Percentiles rank a stretch among this genome's conserved stretches.
Evolutionary conservation across 2,888 invertebrate genomes (phyloP).

Genomic region (Altica lythri): DNA sequence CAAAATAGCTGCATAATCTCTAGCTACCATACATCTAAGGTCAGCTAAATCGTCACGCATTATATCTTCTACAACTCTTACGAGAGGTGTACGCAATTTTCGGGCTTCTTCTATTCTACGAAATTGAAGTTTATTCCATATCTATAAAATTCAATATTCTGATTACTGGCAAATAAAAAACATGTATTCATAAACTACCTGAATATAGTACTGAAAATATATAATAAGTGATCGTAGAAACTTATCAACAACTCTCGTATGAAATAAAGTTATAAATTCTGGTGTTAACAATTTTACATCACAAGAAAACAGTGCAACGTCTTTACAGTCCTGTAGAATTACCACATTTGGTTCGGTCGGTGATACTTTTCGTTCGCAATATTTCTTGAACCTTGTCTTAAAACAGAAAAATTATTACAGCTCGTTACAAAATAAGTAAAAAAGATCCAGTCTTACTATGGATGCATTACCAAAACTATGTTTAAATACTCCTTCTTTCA

Average conservation of each 20-base stretch:
- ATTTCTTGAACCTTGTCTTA: slow-evolving; percentile 64
- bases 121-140: slow-evolving; percentile 62
- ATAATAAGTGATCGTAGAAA: slow-evolving; percentile 67
- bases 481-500: no score
- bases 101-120: slow-evolving; percentile 60
- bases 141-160: slow-evolving; percentile 45
- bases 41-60: slow-evolving; percentile 63
- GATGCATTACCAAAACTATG: slow-evolving; percentile 28
- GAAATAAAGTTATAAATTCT: slow-evolving; percentile 66
- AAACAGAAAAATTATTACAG: slow-evolving; percentile 3
- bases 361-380: slow-evolving; percentile 63
- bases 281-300: slow-evolving; percentile 61
- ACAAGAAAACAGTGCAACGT: slow-evolving; percentile 64
- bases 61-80: slow-evolving; percentile 58
- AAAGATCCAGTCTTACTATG: slow-evolving; percentile 20
- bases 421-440: neutral
- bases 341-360: slow-evolving; percentile 62
- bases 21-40: slow-evolving; percentile 64
- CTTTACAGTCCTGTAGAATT: slow-evolving; percentile 66
- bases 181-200: slow-evolving; percentile 60
- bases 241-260: slow-evolving; percentile 64
- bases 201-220: slow-evolving; percentile 67
- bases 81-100: slow-evolving; percentile 62
- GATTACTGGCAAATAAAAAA: no score
- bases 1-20: slow-evolving; percentile 66